Evolutionary conservation across 2,888 invertebrate species (phyloP).

Genomic region (Bombyx huttoni): DNA sequence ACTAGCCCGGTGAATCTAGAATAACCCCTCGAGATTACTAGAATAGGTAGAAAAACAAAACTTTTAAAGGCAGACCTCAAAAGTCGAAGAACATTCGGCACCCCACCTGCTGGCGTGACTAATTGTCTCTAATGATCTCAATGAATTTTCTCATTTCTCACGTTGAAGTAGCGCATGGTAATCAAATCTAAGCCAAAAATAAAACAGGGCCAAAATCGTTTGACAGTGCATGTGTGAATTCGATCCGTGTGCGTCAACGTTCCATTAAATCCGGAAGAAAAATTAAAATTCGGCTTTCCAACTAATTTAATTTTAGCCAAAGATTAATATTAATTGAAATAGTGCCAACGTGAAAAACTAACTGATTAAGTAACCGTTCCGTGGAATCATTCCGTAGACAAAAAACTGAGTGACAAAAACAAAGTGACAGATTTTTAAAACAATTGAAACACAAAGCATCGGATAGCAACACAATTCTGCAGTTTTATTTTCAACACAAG

Average conservation of each 20-base stretch:
- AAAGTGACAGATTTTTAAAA: neutral
- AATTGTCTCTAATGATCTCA: too few relatives aligned
- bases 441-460: neutral
- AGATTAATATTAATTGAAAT: constrained; percentile 12
- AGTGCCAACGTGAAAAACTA: constrained; percentile 8
- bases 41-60: too few relatives aligned
- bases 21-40: too few relatives aligned
- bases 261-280: constrained; percentile 30
- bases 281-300: constrained; percentile 18
- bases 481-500: too few relatives aligned
- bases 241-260: constrained; percentile 33
- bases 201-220: constrained; percentile 18
- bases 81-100: too few relatives aligned
- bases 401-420: neutral
- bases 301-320: constrained; percentile 10
- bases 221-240: constrained; percentile 23
- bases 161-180: neutral
- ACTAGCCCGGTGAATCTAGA: too few relatives aligned
- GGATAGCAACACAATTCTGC: neutral
- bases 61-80: too few relatives aligned
- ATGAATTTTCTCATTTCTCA: neutral
- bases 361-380: neutral
- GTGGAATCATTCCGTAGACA: neutral
- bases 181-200: constrained; percentile 12
- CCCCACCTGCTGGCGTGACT: too few relatives aligned